Percentiles rank a stretch among this genome's conserved stretches.
Evolutionary conservation across 2,888 invertebrate species (phyloP).

Genomic region (Chelonus formosanus): DNA sequence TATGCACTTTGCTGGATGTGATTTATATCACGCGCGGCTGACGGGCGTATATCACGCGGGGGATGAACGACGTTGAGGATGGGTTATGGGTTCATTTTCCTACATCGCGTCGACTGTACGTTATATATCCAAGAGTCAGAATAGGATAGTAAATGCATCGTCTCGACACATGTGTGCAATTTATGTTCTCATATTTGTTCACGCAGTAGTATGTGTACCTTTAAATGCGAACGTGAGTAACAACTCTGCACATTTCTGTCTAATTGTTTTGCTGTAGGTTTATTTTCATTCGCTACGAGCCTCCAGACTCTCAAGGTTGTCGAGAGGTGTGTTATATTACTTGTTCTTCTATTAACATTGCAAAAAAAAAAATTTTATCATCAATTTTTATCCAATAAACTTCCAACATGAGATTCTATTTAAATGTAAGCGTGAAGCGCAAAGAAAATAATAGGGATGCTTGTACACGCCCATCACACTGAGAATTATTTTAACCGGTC

Average conservation of each 20-base stretch:
- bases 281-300: conserved; percentile 1
- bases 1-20: conserved; percentile 50
- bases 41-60: conserved; percentile 51
- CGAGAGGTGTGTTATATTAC: too few relatives aligned
- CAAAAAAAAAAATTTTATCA: conserved; percentile 19
- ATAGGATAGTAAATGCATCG: conserved; percentile 7
- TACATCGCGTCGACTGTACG: conserved; percentile 44
- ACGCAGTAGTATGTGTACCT: not conserved
- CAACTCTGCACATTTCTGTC: conserved; percentile 8
- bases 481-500: conserved; percentile 16
- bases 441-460: conserved; percentile 23
- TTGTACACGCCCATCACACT: conserved; percentile 5
- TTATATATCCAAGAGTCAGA: conserved; percentile 8
- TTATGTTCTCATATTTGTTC: conserved; percentile 21
- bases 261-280: conserved; percentile 12
- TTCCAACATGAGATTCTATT: conserved; percentile 10
- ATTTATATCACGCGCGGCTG: conserved; percentile 54
- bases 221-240: conserved; percentile 8
- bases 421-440: conserved; percentile 14
- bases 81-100: conserved; percentile 55
- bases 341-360: not conserved
- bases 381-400: conserved; percentile 22
- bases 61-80: conserved; percentile 41
- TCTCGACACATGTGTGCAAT: conserved; percentile 2
- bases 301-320: not conserved